These are phyloP conservation scores for Drosophila neotestacea DNA, from an alignment of 2,888 invertebrate species.

Conservation along the genomic window DNA sequence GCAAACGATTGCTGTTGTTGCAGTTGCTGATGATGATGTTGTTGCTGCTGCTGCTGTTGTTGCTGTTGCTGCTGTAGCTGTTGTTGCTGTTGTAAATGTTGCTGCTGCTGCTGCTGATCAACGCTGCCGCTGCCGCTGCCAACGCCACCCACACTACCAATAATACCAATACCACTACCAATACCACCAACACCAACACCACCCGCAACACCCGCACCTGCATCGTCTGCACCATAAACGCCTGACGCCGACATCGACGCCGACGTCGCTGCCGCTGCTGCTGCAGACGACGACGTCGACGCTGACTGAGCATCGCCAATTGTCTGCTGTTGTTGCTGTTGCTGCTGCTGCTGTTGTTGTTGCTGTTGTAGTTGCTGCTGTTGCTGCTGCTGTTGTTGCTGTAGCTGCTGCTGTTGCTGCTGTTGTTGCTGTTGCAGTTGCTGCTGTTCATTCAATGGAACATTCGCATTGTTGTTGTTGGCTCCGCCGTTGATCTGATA, in stretches of 20 bases:
- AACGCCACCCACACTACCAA: constrained; percentile 43
- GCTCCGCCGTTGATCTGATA: constrained; percentile 80
- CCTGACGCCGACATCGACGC: constrained; percentile 45
- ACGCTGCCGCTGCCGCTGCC: constrained; percentile 33
- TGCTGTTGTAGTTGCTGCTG: constrained; percentile 36
- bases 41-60: constrained; percentile 30
- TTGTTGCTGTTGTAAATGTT: constrained; percentile 38
- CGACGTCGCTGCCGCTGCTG: constrained; percentile 35
- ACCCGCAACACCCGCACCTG: constrained; percentile 74
- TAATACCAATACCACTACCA: constrained; percentile 54
- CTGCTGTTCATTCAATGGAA: constrained; percentile 30
- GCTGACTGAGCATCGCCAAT: constrained; percentile 46
- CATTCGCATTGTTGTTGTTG: constrained; percentile 40
- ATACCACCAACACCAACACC: constrained; percentile 38
- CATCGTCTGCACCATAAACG: constrained; percentile 76
- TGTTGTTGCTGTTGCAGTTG: constrained; percentile 40
- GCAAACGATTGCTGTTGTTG: constrained; percentile 40
- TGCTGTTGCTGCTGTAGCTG: constrained; percentile 42
- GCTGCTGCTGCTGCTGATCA: constrained; percentile 37
- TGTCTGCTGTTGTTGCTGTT: constrained; percentile 32
- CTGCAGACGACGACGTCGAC: constrained; percentile 51
- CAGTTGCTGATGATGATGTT: constrained; percentile 21
- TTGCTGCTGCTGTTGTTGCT: constrained; percentile 44
- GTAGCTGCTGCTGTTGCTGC: constrained; percentile 38
- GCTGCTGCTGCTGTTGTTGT: constrained; percentile 38